A percentile compares a stretch with the other conserved stretches of the same genome.
Evolutionary conservation across 2,888 invertebrate species (phyloP).

Genomic region (Rotaria socialis): DNA sequence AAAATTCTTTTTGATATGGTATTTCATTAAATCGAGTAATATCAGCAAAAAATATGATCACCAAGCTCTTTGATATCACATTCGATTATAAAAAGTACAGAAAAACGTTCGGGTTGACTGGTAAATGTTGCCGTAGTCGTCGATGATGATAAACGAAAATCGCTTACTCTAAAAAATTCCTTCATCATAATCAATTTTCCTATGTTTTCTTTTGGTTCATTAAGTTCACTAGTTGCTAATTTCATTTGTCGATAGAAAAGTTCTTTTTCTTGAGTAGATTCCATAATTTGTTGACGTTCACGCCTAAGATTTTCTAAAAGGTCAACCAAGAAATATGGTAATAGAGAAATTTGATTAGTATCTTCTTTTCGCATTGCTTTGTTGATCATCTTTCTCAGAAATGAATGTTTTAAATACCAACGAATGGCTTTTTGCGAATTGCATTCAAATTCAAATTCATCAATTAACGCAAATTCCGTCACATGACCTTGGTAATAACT

Average conservation of each 20-base stretch:
- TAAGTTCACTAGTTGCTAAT: background rate
- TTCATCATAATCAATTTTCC: background rate
- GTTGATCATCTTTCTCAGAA: background rate
- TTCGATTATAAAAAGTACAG: background rate
- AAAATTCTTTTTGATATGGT: background rate
- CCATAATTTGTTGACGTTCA: background rate
- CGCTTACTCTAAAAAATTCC: background rate
- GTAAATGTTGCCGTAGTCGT: too few relatives aligned
- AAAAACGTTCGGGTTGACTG: background rate
- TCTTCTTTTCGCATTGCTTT: background rate
- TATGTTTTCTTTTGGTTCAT: background rate
- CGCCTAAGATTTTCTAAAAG: background rate
- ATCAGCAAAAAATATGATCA: background rate
- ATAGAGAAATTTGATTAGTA: background rate
- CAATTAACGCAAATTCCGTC: background rate
- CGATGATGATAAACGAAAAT: background rate
- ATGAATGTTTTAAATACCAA: background rate
- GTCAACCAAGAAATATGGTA: background rate
- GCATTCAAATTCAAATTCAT: background rate
- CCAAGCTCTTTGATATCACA: background rate
- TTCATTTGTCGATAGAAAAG: background rate
- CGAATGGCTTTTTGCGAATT: background rate
- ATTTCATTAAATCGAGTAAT: background rate
- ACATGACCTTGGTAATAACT: background rate
- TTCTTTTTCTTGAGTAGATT: background rate